Conservation (phyloP, 64 coral and sea anemone genomes). For the Stichodactyla mertensii region DNA sequence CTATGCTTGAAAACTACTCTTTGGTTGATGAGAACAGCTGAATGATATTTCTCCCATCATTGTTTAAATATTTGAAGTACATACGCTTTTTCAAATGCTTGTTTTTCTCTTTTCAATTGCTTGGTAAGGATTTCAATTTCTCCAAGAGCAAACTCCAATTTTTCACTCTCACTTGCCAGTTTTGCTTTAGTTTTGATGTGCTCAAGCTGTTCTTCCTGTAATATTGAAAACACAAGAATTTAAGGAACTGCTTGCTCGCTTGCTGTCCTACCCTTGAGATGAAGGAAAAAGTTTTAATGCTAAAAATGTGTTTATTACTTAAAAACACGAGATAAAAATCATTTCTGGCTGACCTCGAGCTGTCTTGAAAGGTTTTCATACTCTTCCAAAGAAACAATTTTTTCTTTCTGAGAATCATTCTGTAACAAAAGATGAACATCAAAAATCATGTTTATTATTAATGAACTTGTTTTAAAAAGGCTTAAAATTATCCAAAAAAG, state of each 20-base stretch:
- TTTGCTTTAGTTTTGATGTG: conserved; percentile 97
- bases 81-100: conserved; percentile 92
- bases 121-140: conserved; percentile 93
- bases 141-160: conserved; percentile 92
- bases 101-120: conserved; percentile 83
- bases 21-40: too few species aligned
- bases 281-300: too few species aligned
- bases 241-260: not conserved
- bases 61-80: not conserved
- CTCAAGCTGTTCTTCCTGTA: conserved; percentile 86
- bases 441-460: too few species aligned
- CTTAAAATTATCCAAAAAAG: too few species aligned
- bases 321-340: too few species aligned
- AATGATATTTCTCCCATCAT: too few species aligned
- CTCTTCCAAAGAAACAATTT: too few species aligned
- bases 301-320: too few species aligned
- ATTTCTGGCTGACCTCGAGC: too few species aligned
- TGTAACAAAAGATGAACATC: not conserved
- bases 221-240: not conserved
- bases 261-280: not conserved
- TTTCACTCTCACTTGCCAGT: conserved; percentile 86
- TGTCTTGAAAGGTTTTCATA: too few species aligned
- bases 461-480: too few species aligned
- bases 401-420: not conserved
- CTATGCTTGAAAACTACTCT: too few species aligned